These are phyloP conservation scores for Nanorana parkeri DNA, from an alignment of 2,113 vertebrate genomes.

Conservation along the genomic window DNA sequence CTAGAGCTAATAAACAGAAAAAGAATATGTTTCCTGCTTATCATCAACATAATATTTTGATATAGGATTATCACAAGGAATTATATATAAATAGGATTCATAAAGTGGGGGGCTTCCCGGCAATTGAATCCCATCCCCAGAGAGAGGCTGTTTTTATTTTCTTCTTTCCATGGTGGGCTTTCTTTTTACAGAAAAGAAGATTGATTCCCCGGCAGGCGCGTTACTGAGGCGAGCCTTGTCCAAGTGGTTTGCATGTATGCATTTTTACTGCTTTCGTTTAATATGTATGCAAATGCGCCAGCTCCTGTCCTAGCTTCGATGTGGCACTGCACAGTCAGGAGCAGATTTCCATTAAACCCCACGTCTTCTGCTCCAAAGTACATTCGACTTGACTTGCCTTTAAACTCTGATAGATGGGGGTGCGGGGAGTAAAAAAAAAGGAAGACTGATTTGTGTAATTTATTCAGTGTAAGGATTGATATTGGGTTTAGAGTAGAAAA, in stretches of 20 bases:
- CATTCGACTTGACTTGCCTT: constrained; percentile 75
- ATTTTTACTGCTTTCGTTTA: constrained; percentile 81
- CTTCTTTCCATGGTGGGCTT: constrained; percentile 63
- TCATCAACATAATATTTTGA: constrained; percentile 49
- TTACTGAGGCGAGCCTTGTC: constrained; percentile 74
- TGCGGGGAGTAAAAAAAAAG: constrained; percentile 62
- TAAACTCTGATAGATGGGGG: constrained; percentile 79
- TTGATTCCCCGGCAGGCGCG: constrained; percentile 78
- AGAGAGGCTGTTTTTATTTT: constrained; percentile 52
- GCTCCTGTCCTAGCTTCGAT: constrained; percentile 72
- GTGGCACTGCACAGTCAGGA: constrained; percentile 76
- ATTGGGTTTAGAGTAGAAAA: constrained; percentile 54
- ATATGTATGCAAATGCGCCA: constrained; percentile 84
- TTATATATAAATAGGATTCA: constrained; percentile 53
- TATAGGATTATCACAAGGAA: constrained; percentile 53
- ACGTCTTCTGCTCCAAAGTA: constrained; percentile 71
- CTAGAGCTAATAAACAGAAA: constrained; percentile 39
- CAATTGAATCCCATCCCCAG: constrained; percentile 49
- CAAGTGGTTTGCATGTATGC: constrained; percentile 83
- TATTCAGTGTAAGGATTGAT: constrained; percentile 62
- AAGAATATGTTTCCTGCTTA: constrained; percentile 35
- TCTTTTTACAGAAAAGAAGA: constrained; percentile 74
- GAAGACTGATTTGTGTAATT: constrained; percentile 75
- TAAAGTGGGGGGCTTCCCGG: constrained; percentile 39
- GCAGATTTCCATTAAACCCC: constrained; percentile 77